These are phyloP conservation scores for Actinemys pallida DNA, from an alignment of 2,113 vertebrate species.

Conservation along the genomic window DNA sequence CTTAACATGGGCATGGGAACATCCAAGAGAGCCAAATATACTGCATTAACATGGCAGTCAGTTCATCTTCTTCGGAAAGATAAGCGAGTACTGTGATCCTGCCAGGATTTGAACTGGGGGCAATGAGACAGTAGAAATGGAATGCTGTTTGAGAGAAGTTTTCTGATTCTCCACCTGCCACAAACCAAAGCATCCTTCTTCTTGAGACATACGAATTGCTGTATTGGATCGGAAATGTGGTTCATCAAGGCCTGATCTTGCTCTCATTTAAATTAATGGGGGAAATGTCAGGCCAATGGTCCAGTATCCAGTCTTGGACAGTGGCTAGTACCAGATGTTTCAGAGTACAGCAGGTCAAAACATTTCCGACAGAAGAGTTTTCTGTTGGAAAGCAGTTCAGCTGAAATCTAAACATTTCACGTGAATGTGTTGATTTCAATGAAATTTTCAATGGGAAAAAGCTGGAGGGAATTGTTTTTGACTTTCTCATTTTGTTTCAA, in stretches of 20 bases:
- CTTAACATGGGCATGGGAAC: background rate
- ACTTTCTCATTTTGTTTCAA: constrained; percentile 33
- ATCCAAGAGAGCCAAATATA: background rate
- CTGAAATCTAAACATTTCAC: constrained; percentile 36
- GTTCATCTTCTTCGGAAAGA: background rate
- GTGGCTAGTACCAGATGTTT: background rate
- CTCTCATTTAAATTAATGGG: background rate
- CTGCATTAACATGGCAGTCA: background rate
- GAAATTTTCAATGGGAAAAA: constrained; percentile 41
- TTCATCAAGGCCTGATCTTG: background rate
- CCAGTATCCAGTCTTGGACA: background rate
- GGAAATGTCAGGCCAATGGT: background rate
- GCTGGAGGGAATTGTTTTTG: constrained; percentile 22
- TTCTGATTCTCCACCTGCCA: background rate
- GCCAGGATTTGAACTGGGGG: background rate
- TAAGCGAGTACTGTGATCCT: background rate
- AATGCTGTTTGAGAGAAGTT: background rate
- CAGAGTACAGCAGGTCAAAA: background rate
- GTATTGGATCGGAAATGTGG: background rate
- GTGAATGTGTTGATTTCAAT: constrained; percentile 14
- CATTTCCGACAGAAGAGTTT: background rate
- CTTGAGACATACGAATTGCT: background rate
- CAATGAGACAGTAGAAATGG: background rate
- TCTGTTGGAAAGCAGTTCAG: background rate
- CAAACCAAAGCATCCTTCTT: background rate